These are phyloP conservation scores for Bombus affinis DNA, from an alignment of 1,140 invertebrate genomes.

Conservation along the genomic window DNA sequence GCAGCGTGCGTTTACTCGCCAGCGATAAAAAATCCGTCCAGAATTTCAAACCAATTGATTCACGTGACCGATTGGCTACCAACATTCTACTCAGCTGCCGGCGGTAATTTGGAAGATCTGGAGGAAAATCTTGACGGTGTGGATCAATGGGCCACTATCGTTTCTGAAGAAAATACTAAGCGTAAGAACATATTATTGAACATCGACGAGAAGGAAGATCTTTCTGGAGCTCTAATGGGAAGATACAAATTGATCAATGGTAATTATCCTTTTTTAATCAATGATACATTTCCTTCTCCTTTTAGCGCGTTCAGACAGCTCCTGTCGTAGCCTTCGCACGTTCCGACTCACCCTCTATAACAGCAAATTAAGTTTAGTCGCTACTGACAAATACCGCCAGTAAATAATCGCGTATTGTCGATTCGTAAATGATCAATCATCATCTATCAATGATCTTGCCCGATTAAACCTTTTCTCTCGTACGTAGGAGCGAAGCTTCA, in stretches of 20 bases:
- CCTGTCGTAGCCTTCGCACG: too few species aligned
- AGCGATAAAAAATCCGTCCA: conserved; percentile 79
- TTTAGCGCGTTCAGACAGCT: too few species aligned
- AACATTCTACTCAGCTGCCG: conserved; percentile 84
- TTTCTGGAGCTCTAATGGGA: conserved; percentile 65
- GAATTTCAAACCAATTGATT: conserved; percentile 85
- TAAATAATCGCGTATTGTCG: too few species aligned
- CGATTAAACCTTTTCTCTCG: neutral
- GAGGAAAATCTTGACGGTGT: conserved; percentile 77
- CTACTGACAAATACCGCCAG: too few species aligned
- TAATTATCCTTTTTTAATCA: conserved; percentile 20
- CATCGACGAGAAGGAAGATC: conserved; percentile 65
- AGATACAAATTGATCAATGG: conserved; percentile 74
- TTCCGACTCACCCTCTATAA: too few species aligned
- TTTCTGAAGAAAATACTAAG: neutral
- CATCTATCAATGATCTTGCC: too few species aligned
- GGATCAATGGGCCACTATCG: conserved; percentile 81
- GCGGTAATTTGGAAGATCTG: conserved; percentile 78
- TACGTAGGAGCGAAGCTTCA: neutral
- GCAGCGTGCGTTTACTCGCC: conserved; percentile 85
- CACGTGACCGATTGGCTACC: conserved; percentile 91
- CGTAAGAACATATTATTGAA: conserved; percentile 70
- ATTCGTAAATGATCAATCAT: too few species aligned
- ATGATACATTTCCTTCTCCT: too few species aligned
- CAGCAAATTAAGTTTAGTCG: too few species aligned